Evolutionary conservation across 2,113 vertebrate genomes (phyloP).

Genomic region (Antechinus stuartii): DNA sequence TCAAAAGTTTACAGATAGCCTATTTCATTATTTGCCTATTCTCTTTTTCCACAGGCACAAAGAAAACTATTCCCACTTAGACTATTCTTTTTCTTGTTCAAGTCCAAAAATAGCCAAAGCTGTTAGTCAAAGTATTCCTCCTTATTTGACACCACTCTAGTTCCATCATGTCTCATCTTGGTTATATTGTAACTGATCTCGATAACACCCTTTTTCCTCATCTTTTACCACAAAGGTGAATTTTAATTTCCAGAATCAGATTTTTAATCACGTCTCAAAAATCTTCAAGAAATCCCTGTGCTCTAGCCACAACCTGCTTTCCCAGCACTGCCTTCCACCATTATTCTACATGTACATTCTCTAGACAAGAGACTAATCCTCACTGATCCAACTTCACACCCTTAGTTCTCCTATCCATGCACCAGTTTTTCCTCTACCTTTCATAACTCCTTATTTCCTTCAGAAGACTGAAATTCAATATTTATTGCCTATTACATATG

Average conservation of each 20-base stretch:
- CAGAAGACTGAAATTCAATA: not conserved
- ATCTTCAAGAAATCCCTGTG: not conserved
- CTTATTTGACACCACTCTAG: not conserved
- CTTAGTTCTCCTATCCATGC: not conserved
- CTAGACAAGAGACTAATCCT: not conserved
- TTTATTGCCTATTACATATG: not conserved
- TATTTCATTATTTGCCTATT: not conserved
- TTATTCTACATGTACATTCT: not conserved
- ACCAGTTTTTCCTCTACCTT: not conserved
- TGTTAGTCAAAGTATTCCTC: not conserved
- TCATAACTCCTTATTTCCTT: not conserved
- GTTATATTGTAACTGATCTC: not conserved
- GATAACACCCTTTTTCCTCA: not conserved
- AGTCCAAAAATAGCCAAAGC: not conserved
- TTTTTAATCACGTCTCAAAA: not conserved
- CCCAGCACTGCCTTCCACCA: not conserved
- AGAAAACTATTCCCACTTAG: not conserved
- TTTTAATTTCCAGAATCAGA: not conserved
- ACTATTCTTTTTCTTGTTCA: not conserved
- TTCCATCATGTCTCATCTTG: not conserved
- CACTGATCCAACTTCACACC: not conserved
- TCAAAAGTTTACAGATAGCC: not conserved
- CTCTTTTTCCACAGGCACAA: not conserved
- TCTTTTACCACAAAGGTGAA: not conserved
- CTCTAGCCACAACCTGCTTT: not conserved